These are phyloP conservation scores for Drosophila rellima DNA, from an alignment of 2,888 invertebrate species.

Conservation along the genomic window DNA sequence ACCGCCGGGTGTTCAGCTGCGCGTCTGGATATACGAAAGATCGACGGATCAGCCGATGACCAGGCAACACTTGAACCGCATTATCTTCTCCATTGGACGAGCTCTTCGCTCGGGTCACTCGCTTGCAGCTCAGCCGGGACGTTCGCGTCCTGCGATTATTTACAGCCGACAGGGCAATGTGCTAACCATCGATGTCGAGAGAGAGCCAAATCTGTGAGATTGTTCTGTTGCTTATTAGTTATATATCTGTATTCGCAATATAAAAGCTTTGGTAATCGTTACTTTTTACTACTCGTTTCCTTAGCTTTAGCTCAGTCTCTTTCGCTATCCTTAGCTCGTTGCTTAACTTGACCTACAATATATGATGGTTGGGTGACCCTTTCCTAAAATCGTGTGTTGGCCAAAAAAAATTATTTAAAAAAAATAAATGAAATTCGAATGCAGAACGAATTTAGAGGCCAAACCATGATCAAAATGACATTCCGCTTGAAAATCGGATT, in stretches of 20 bases:
- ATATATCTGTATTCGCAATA: background rate
- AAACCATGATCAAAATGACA: too few species aligned
- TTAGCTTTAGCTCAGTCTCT: too few species aligned
- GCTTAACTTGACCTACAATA: too few species aligned
- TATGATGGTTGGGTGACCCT: too few species aligned
- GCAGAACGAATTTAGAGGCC: too few species aligned
- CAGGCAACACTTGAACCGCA: slow-evolving; percentile 13
- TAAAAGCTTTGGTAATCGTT: background rate
- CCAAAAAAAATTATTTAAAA: too few species aligned
- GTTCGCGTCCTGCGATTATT: slow-evolving; percentile 15
- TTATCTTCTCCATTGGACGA: slow-evolving; percentile 23
- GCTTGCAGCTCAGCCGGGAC: background rate
- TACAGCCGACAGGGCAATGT: slow-evolving; percentile 2
- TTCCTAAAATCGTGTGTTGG: too few species aligned
- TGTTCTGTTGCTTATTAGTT: background rate
- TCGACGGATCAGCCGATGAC: background rate
- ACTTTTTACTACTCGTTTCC: background rate
- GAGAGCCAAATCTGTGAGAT: background rate
- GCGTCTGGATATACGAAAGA: slow-evolving; percentile 15
- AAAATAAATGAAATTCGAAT: too few species aligned
- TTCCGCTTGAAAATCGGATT: too few species aligned
- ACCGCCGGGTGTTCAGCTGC: background rate
- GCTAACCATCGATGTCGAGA: slow-evolving; percentile 10
- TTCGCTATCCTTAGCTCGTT: too few species aligned
- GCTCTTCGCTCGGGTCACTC: slow-evolving; percentile 19